Percentiles rank a stretch among this genome's conserved stretches.
Conservation (phyloP, 2,888 invertebrate species). For the Eulithis prunata region DNA sequence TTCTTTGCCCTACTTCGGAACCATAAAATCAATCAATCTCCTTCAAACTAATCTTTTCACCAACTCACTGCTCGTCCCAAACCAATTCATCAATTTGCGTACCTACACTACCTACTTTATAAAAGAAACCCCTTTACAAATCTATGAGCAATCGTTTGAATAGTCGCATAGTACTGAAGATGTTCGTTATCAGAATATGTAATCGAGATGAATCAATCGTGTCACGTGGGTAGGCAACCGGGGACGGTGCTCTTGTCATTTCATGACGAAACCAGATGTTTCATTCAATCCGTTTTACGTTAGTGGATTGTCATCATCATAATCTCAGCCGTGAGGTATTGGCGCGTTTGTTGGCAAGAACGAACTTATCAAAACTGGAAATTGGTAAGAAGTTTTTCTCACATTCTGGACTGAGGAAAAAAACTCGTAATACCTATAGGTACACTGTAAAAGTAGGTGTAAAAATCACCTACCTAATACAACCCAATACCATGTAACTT, state of each 20-base stretch:
- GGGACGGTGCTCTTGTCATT: slow-evolving; percentile 13
- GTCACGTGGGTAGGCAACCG: slow-evolving; percentile 14
- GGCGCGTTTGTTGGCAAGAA: too few relatives aligned
- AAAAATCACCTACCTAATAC: too few relatives aligned
- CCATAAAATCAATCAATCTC: not conserved
- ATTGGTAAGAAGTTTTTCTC: too few relatives aligned
- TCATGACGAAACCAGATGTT: slow-evolving; percentile 19
- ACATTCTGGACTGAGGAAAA: too few relatives aligned
- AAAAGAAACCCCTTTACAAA: slow-evolving; percentile 15
- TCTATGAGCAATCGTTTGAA: slow-evolving; percentile 19
- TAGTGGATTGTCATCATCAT: too few relatives aligned
- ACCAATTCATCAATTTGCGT: slow-evolving; percentile 17
- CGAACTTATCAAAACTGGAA: too few relatives aligned
- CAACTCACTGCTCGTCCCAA: slow-evolving; percentile 5
- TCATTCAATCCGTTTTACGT: slow-evolving; percentile 3
- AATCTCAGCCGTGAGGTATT: too few relatives aligned
- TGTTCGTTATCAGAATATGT: slow-evolving; percentile 19
- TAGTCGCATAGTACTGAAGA: slow-evolving; percentile 7
- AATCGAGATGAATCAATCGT: slow-evolving; percentile 14
- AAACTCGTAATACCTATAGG: too few relatives aligned
- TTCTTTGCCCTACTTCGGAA: too few relatives aligned
- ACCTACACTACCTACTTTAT: not conserved
- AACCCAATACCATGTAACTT: not conserved
- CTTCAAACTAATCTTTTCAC: slow-evolving; percentile 1
- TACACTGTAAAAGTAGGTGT: too few relatives aligned